Percentiles rank a stretch among this genome's conserved stretches.
These are phyloP conservation scores for Penaeus indicus DNA, from an alignment of 1,140 invertebrate species.

Conservation along the genomic window DNA sequence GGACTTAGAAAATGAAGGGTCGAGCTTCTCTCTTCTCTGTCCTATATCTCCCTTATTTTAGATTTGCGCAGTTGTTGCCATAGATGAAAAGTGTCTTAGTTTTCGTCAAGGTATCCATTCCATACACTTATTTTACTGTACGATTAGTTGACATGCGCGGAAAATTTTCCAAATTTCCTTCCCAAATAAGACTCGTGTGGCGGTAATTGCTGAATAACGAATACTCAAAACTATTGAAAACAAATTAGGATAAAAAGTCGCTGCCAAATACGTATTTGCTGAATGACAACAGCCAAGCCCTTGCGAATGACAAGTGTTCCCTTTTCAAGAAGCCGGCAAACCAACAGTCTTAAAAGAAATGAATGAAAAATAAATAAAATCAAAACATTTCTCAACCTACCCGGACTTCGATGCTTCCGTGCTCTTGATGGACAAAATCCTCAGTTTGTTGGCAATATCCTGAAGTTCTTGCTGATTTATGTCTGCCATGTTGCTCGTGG, in stretches of 20 bases:
- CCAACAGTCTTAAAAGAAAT: no score
- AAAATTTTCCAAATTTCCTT: no score
- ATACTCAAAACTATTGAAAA: background rate
- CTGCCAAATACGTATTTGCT: background rate
- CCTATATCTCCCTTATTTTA: no score
- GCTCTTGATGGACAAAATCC: slow-evolving; percentile 89
- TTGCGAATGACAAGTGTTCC: background rate
- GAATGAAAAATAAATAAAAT: no score
- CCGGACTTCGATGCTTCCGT: slow-evolving; percentile 95
- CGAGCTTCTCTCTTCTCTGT: no score
- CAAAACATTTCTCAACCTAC: slow-evolving; percentile 75
- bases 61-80: no score
- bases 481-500: slow-evolving; percentile 36
- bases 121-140: no score
- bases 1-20: no score
- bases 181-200: no score
- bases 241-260: background rate
- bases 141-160: no score
- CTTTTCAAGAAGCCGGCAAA: background rate
- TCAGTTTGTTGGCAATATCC: slow-evolving; percentile 92
- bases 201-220: background rate
- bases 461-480: slow-evolving; percentile 78
- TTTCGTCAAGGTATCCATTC: no score
- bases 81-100: no score
- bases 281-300: background rate